phyloP scores from a whole-genome alignment of 2,888 invertebrate genomes.

The Athrips mouffetella region DNA sequence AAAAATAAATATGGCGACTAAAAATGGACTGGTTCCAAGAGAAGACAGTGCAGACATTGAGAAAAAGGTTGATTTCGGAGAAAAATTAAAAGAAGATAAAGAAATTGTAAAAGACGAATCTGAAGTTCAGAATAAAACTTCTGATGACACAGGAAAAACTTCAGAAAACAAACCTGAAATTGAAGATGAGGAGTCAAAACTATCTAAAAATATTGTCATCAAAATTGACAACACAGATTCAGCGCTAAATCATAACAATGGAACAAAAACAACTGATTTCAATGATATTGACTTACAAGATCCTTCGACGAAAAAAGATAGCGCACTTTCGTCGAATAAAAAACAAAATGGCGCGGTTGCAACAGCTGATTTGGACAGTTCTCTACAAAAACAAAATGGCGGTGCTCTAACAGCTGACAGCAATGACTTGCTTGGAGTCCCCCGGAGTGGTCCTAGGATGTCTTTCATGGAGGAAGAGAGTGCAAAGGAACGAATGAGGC shows the following conservation, averaged over 20 bases:
- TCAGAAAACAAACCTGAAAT: slow-evolving; percentile 1
- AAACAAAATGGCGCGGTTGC: neutral
- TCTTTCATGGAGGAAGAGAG: slow-evolving; percentile 86
- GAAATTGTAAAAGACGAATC: neutral
- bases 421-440: slow-evolving; percentile 38
- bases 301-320: slow-evolving; percentile 2
- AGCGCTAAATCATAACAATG: slow-evolving; percentile 2
- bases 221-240: slow-evolving; percentile 21
- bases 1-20: slow-evolving; percentile 4
- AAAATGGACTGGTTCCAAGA: slow-evolving; percentile 4
- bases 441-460: slow-evolving; percentile 60
- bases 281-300: slow-evolving; percentile 20
- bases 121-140: neutral
- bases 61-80: neutral
- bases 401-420: neutral
- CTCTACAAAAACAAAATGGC: slow-evolving; percentile 10
- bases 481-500: slow-evolving; percentile 79
- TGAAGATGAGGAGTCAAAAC: slow-evolving; percentile 24
- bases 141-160: neutral
- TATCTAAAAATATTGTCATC: slow-evolving; percentile 20
- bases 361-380: neutral
- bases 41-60: neutral
- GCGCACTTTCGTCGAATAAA: neutral
- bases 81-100: too few relatives aligned
- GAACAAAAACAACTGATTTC: slow-evolving; percentile 13